These are phyloP conservation scores for Leucophenga maculata DNA, from an alignment of 2,888 invertebrate species.

Conservation along the genomic window DNA sequence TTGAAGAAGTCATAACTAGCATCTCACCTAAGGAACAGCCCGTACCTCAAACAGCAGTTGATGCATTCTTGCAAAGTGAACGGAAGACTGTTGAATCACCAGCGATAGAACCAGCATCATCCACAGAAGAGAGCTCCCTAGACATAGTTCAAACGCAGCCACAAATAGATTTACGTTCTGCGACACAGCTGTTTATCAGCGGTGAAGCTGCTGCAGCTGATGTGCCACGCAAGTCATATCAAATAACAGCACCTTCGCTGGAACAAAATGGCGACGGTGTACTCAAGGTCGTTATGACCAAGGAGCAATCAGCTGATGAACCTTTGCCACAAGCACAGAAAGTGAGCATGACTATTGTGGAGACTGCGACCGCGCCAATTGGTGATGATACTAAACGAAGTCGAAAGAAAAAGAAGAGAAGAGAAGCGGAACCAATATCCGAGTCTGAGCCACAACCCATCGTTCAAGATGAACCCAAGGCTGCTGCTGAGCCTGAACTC, in stretches of 20 bases:
- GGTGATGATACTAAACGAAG: constrained; percentile 74
- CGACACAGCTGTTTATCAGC: constrained; percentile 68
- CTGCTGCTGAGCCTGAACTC: constrained; percentile 24
- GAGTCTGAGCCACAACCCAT: constrained; percentile 58
- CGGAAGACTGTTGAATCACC: constrained; percentile 19
- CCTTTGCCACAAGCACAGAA: constrained; percentile 47
- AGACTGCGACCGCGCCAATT: constrained; percentile 54
- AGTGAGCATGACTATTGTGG: constrained; percentile 68
- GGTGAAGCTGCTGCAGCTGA: constrained; percentile 58
- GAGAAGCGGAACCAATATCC: constrained; percentile 66
- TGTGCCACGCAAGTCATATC: constrained; percentile 58
- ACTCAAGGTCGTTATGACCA: constrained; percentile 61
- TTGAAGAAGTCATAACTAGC: neutral
- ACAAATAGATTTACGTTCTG: constrained; percentile 56
- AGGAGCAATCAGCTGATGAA: constrained; percentile 32
- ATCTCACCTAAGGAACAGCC: neutral
- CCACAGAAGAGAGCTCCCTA: neutral
- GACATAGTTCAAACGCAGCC: constrained; percentile 6
- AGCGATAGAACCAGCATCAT: constrained; percentile 8
- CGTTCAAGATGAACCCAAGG: constrained; percentile 70
- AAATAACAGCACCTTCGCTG: constrained; percentile 71
- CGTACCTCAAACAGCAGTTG: neutral
- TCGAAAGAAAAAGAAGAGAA: constrained; percentile 79
- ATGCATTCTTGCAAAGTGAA: constrained; percentile 37
- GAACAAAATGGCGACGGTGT: constrained; percentile 67